Evolutionary conservation across 37 sponge, comb jelly and placozoan genomes (phyloP).

Genomic region (Corticium candelabrum): DNA sequence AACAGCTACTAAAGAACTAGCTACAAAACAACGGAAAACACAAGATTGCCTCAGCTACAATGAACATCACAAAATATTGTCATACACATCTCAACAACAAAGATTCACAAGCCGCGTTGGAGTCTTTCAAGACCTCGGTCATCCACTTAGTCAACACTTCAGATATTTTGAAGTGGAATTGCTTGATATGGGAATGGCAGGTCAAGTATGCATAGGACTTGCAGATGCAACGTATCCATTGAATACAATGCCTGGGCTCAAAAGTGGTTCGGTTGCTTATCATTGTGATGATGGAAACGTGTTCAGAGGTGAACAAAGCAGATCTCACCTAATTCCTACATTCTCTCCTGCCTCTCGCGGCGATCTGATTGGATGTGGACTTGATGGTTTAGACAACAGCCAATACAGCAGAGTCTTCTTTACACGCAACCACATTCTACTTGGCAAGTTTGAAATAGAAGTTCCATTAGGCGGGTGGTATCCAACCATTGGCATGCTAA

Average conservation of each 20-base stretch:
- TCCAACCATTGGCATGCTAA: not conserved
- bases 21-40: not conserved
- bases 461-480: not conserved
- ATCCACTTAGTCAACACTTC: too few relatives aligned
- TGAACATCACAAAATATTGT: not conserved
- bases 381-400: not conserved
- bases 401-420: not conserved
- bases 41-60: not conserved
- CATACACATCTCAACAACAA: too few relatives aligned
- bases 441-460: not conserved
- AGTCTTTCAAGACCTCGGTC: too few relatives aligned
- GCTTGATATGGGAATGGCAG: too few relatives aligned
- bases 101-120: too few relatives aligned
- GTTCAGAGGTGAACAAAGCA: not conserved
- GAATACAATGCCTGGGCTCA: not conserved
- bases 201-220: not conserved
- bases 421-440: not conserved
- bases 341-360: too few relatives aligned
- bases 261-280: not conserved
- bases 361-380: not conserved
- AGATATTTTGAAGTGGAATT: too few relatives aligned
- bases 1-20: not conserved
- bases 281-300: not conserved
- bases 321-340: not conserved
- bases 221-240: not conserved